Conservation (phyloP, 2,113 vertebrate species). For the Gopherus flavomarginatus region DNA sequence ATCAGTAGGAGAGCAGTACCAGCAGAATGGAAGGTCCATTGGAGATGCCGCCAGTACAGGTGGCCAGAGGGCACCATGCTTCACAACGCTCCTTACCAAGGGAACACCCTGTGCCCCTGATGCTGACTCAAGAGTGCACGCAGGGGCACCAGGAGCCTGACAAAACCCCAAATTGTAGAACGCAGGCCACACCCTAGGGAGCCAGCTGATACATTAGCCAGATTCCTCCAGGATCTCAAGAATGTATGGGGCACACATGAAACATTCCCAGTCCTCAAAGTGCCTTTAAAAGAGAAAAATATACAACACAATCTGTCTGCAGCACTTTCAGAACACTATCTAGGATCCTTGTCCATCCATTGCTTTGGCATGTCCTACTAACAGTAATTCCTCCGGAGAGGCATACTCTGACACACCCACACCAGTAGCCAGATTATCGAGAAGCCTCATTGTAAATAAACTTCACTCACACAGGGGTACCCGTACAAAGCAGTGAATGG, state of each 20-base stretch:
- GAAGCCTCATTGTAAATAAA: not conserved
- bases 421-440: not conserved
- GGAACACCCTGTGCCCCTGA: not conserved
- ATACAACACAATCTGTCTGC: not conserved
- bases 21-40: not conserved
- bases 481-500: not conserved
- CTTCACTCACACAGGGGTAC: not conserved
- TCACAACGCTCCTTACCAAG: not conserved
- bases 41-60: not conserved
- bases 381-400: not conserved
- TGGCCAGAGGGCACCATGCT: not conserved
- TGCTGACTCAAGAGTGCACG: not conserved
- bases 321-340: not conserved
- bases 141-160: not conserved
- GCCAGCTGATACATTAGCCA: not conserved
- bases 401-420: not conserved
- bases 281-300: conserved; percentile 9
- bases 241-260: conserved; percentile 35
- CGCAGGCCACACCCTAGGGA: not conserved
- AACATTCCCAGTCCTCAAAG: not conserved
- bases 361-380: conserved; percentile 26
- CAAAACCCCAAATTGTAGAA: not conserved
- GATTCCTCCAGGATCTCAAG: not conserved
- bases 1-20: not conserved
- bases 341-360: conserved; percentile 23